These are phyloP conservation scores for Leucophora obtusa DNA, from an alignment of 2,888 invertebrate species.

Conservation along the genomic window DNA sequence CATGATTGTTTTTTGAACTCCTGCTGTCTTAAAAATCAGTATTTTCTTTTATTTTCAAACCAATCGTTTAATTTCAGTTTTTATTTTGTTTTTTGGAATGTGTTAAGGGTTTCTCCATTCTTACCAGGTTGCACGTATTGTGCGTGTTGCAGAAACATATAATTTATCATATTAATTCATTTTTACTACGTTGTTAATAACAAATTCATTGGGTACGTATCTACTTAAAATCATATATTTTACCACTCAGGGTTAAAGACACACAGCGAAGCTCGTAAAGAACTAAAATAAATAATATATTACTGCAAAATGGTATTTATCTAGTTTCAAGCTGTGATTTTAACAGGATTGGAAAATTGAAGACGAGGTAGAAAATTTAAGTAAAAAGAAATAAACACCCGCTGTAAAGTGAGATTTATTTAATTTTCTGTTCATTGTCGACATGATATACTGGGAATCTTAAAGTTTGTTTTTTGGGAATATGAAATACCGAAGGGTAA, in stretches of 20 bases:
- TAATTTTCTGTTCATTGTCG: conserved; percentile 41
- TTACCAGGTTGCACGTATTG: conserved; percentile 16
- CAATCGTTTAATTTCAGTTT: conserved; percentile 49
- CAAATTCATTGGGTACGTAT: conserved; percentile 53
- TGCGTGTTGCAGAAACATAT: conserved; percentile 60
- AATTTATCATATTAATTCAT: conserved; percentile 65
- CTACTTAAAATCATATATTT: conserved; percentile 52
- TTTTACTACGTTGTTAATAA: conserved; percentile 64
- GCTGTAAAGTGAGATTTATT: conserved; percentile 62
- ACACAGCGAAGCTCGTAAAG: background rate
- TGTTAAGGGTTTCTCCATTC: conserved; percentile 22
- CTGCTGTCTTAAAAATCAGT: conserved; percentile 54
- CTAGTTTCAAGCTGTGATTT: conserved; percentile 64
- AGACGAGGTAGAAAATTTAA: conserved; percentile 11
- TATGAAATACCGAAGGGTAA: conserved; percentile 1
- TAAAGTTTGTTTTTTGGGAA: background rate
- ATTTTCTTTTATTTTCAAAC: conserved; percentile 40
- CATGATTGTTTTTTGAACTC: conserved; percentile 60
- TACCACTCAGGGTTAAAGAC: conserved; percentile 36
- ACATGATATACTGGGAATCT: conserved; percentile 44
- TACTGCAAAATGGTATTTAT: conserved; percentile 58
- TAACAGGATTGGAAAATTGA: conserved; percentile 54
- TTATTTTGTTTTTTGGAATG: background rate
- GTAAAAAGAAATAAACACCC: conserved; percentile 39
- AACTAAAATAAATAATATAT: conserved; percentile 53